Conservation (phyloP, 2,797 vertebrate genomes). For the Furcifer pardalis region DNA sequence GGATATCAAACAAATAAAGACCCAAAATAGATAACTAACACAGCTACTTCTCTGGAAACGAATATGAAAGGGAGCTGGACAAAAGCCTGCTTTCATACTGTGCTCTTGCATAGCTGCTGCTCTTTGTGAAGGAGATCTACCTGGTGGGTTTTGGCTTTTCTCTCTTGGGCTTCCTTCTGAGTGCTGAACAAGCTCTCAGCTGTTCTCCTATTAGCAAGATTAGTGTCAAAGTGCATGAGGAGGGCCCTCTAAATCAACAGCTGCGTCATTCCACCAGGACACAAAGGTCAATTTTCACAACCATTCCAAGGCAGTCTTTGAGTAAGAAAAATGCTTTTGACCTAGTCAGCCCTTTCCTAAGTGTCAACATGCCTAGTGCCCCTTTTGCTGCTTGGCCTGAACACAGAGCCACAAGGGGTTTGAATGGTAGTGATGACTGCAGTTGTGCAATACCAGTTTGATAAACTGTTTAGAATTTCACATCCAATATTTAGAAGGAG, state of each 20-base stretch:
- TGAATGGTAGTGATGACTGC: not conserved
- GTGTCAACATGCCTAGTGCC: not conserved
- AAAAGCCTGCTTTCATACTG: not conserved
- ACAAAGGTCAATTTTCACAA: slow-evolving; percentile 26
- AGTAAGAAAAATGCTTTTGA: slow-evolving; percentile 28
- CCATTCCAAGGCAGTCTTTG: slow-evolving; percentile 9
- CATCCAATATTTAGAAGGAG: not conserved
- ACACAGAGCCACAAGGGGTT: not conserved
- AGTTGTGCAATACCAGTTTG: not conserved
- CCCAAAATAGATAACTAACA: too few species aligned
- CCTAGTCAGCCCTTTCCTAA: not conserved
- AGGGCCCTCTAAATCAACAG: slow-evolving; percentile 27
- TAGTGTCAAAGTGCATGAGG: slow-evolving; percentile 28
- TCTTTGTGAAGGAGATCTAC: not conserved
- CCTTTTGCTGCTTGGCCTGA: rapidly evolving
- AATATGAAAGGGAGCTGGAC: not conserved
- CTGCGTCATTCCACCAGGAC: not conserved
- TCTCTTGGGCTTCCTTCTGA: not conserved
- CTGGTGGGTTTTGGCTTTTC: not conserved
- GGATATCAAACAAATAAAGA: not conserved
- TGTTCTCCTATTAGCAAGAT: slow-evolving; percentile 1
- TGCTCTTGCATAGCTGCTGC: not conserved
- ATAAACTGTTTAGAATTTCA: not conserved
- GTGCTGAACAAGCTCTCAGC: not conserved
- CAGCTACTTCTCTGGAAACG: not conserved